These are phyloP conservation scores for Idris sp. DNA, from an alignment of 1,140 invertebrate genomes.

Conservation along the genomic window DNA sequence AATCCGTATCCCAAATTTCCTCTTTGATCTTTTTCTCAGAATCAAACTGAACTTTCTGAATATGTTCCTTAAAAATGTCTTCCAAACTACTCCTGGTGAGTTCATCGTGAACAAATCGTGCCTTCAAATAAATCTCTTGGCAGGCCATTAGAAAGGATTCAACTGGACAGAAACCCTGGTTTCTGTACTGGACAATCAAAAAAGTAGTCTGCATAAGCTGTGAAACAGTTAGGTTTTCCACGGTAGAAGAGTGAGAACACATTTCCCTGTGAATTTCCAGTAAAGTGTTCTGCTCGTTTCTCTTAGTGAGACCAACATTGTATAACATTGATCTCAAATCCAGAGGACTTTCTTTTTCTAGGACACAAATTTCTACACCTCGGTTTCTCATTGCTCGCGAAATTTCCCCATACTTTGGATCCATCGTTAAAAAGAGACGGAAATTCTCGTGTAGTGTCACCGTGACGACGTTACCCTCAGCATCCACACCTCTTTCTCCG, in stretches of 20 bases:
- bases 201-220: conserved; percentile 83
- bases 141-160: too few species aligned
- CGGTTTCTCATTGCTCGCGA: conserved; percentile 99
- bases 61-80: conserved; percentile 65
- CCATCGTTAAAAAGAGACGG: conserved; percentile 95
- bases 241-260: conserved; percentile 73
- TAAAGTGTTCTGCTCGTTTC: conserved; percentile 74
- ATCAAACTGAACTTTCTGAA: too few species aligned
- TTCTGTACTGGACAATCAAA: conserved; percentile 81
- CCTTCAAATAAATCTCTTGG: conserved; percentile 84
- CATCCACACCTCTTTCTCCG: conserved; percentile 91
- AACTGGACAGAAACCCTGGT: conserved; percentile 80
- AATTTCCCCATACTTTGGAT: conserved; percentile 96
- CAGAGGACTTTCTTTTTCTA: conserved; percentile 72
- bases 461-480: conserved; percentile 84
- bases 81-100: conserved; percentile 65
- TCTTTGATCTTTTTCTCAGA: not conserved
- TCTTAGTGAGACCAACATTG: conserved; percentile 76
- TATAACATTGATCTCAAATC: conserved; percentile 81
- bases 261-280: conserved; percentile 79
- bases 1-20: conserved; percentile 49
- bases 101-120: conserved; percentile 74
- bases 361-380: conserved; percentile 94
- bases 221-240: conserved; percentile 79
- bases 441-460: conserved; percentile 94